Percentiles rank a stretch among this genome's conserved stretches.
Evolutionary conservation across 1,140 invertebrate genomes (phyloP).

Genomic region (Portunus trituberculatus): DNA sequence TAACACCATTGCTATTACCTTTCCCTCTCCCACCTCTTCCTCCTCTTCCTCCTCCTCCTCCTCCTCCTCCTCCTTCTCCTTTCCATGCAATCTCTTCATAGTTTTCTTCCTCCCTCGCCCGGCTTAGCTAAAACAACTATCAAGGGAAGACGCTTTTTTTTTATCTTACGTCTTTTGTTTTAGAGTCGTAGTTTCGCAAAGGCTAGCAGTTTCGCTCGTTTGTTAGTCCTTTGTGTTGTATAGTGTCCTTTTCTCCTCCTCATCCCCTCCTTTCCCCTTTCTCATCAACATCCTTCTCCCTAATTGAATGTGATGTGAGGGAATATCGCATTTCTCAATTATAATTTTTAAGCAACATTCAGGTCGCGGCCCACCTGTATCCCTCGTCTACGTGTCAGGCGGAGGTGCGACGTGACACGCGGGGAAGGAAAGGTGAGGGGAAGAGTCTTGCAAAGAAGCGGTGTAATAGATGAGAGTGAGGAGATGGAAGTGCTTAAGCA

Average conservation of each 20-base stretch:
- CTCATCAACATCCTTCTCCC: neutral
- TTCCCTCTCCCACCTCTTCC: neutral
- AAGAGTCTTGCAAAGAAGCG: neutral
- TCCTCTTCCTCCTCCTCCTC: too few species aligned
- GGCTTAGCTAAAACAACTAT: too few species aligned
- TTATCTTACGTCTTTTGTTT: too few species aligned
- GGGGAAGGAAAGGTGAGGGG: neutral
- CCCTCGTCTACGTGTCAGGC: neutral
- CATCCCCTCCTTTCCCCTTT: neutral
- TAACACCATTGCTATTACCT: too few species aligned
- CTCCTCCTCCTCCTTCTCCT: neutral
- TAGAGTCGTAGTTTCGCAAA: too few species aligned
- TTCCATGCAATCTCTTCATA: neutral
- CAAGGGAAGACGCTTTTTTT: too few species aligned
- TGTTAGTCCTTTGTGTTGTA: too few species aligned
- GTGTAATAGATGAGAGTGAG: neutral
- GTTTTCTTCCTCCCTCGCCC: neutral
- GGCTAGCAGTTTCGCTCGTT: too few species aligned
- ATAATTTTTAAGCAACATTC: neutral
- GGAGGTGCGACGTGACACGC: neutral
- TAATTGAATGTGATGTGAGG: neutral
- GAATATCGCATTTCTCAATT: slow-evolving; percentile 4
- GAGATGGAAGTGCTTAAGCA: neutral
- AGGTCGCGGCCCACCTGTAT: neutral
- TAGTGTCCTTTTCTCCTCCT: neutral